phyloP scores from a whole-genome alignment of 2,797 vertebrate genomes.

The Mormyrops boulengeri region DNA sequence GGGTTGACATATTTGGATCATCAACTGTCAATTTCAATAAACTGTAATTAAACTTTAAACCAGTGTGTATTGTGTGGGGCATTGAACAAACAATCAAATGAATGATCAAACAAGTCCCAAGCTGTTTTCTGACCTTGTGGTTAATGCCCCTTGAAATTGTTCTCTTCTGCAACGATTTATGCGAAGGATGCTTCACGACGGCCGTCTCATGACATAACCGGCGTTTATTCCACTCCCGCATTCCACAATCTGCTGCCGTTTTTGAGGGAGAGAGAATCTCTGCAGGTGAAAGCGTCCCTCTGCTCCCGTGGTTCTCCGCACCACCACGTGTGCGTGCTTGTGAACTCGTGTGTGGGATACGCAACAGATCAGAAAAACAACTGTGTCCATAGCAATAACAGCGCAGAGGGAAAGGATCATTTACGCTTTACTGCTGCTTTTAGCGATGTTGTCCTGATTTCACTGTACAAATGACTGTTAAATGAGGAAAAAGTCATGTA shows the following conservation, averaged over 20 bases:
- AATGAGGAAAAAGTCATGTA: slow-evolving; percentile 70
- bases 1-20: not conserved
- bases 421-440: slow-evolving; percentile 63
- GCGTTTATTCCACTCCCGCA: too few species aligned
- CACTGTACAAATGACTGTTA: slow-evolving; percentile 82
- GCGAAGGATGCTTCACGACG: not conserved
- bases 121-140: not conserved
- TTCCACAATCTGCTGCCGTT: not conserved
- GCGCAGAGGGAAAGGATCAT: slow-evolving; percentile 46
- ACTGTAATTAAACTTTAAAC: not conserved
- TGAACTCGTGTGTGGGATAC: slow-evolving; percentile 30
- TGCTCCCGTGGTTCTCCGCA: slow-evolving; percentile 34
- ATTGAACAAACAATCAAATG: not conserved
- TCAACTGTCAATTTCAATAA: not conserved
- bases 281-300: not conserved
- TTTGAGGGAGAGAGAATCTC: not conserved
- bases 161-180: not conserved
- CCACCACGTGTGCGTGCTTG: slow-evolving; percentile 20
- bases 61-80: not conserved
- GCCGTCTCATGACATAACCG: too few species aligned
- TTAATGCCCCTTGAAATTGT: not conserved
- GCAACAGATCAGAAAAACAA: slow-evolving; percentile 36
- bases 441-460: slow-evolving; percentile 62
- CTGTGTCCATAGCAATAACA: slow-evolving; percentile 52
- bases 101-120: not conserved